phyloP scores from a whole-genome alignment of 2,888 invertebrate species.

The Tanytarsus gracilentus region DNA sequence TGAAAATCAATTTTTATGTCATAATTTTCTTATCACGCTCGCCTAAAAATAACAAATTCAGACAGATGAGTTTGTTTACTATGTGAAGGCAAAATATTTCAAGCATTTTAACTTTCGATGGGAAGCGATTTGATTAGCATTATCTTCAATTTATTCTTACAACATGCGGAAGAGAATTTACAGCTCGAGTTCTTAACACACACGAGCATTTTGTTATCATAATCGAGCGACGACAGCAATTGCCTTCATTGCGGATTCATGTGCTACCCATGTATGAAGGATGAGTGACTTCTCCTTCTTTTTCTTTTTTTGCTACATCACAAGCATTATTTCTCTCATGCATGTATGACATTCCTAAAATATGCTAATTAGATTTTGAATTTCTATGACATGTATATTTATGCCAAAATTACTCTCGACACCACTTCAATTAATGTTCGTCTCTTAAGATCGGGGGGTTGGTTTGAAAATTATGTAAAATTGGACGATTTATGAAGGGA shows the following conservation, averaged over 20 bases:
- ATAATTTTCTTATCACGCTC: neutral
- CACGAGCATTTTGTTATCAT: neutral
- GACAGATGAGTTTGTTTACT: too few relatives aligned
- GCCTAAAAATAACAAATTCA: neutral
- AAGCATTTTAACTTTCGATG: neutral
- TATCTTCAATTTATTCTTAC: conserved; percentile 23
- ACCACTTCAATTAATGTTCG: neutral
- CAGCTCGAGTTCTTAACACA: neutral
- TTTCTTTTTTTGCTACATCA: neutral
- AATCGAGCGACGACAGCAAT: neutral
- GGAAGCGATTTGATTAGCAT: conserved; percentile 21
- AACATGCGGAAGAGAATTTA: conserved; percentile 20
- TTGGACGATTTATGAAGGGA: too few relatives aligned
- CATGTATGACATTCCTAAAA: conserved; percentile 22
- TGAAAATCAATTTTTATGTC: conserved; percentile 3
- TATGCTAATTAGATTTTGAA: conserved; percentile 19
- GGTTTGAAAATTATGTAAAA: too few relatives aligned
- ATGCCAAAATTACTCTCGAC: neutral
- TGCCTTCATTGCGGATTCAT: neutral
- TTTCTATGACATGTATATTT: conserved; percentile 1
- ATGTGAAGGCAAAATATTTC: neutral
- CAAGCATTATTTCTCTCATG: neutral
- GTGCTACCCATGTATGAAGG: too few relatives aligned
- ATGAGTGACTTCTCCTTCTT: neutral
- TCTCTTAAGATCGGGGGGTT: too few relatives aligned